These are phyloP conservation scores for Cettia cetti DNA, from an alignment of 2,113 vertebrate genomes.

Conservation along the genomic window DNA sequence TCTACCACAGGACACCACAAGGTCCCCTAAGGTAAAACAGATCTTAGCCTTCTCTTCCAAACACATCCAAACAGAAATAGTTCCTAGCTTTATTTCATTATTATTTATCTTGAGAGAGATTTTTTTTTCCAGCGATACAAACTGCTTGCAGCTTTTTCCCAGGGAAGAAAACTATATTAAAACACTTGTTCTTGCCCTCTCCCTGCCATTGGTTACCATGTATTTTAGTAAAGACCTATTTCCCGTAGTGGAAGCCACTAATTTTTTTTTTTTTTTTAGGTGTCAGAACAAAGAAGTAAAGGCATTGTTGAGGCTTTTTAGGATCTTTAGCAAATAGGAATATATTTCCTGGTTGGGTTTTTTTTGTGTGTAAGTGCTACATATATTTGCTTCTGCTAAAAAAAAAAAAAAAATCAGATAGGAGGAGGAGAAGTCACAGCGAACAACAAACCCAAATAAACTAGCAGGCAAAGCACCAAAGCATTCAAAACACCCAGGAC, in stretches of 20 bases:
- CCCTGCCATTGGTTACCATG: not conserved
- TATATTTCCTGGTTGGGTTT: not conserved
- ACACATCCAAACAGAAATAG: conserved; percentile 31
- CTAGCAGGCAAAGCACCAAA: not conserved
- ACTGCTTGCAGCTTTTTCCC: conserved; percentile 25
- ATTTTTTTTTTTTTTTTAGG: not conserved
- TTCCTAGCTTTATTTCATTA: not conserved
- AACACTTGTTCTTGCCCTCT: not conserved
- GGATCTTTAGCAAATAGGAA: not conserved
- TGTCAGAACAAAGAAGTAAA: not conserved
- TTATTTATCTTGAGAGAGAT: not conserved
- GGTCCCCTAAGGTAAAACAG: conserved; percentile 42
- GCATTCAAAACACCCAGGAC: not conserved
- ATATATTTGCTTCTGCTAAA: not conserved
- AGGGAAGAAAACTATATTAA: conserved; percentile 36
- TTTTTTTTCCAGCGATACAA: not conserved
- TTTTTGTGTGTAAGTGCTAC: not conserved
- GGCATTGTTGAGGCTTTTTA: not conserved
- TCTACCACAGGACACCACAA: conserved; percentile 22
- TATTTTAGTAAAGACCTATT: conserved; percentile 2
- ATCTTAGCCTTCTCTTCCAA: conserved; percentile 25
- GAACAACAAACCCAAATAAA: not conserved
- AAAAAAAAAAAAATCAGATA: too few relatives aligned
- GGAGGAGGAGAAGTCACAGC: not conserved
- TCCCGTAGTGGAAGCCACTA: conserved; percentile 1